Conservation (phyloP, 2,113 vertebrate species). For the Cariama cristata region DNA sequence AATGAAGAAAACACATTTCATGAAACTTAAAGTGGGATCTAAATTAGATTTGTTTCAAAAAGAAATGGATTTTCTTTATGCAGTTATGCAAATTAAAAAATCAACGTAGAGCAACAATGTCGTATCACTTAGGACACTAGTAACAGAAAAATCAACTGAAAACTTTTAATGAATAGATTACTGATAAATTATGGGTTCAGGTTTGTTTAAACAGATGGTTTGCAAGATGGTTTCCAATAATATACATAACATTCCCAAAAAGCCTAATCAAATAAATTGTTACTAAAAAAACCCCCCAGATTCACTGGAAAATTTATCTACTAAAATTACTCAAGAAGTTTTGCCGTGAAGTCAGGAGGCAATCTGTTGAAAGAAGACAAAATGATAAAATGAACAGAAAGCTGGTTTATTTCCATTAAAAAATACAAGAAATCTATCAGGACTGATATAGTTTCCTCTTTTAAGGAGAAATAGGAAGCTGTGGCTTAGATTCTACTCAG, state of each 20-base stretch:
- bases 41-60: background rate
- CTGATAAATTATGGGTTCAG: background rate
- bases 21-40: background rate
- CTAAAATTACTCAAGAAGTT: background rate
- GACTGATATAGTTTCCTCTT: background rate
- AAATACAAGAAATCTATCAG: background rate
- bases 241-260: background rate
- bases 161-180: background rate
- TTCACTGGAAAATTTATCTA: background rate
- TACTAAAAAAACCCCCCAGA: background rate
- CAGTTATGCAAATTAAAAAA: background rate
- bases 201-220: background rate
- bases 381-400: background rate
- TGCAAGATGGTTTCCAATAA: background rate
- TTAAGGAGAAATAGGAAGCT: background rate
- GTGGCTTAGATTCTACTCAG: background rate
- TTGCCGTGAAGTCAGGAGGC: background rate
- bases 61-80: background rate
- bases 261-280: background rate
- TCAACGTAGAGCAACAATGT: background rate
- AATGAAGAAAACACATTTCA: background rate
- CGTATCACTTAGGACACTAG: background rate
- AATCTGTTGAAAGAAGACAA: background rate
- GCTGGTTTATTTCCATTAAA: background rate
- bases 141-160: background rate